Evolutionary conservation across 2,888 invertebrate genomes (phyloP).

Genomic region (Dasysyrphus tricinctus): DNA sequence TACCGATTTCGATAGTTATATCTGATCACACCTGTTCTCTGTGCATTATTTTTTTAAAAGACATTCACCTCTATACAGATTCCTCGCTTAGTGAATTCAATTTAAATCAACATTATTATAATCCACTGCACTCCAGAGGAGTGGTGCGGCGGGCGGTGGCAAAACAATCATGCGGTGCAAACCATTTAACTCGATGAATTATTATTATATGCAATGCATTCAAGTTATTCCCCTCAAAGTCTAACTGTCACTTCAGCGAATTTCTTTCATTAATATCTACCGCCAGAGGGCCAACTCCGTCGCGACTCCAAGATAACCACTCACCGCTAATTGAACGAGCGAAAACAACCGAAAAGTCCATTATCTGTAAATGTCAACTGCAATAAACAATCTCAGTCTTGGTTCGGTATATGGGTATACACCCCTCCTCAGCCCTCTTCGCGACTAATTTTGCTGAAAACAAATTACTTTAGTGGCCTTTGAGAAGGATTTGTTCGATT

Average conservation of each 20-base stretch:
- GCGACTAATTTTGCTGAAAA: constrained; percentile 19
- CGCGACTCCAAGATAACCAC: constrained; percentile 41
- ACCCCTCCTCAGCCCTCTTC: background rate
- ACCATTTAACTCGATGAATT: constrained; percentile 53
- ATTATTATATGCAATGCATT: constrained; percentile 45
- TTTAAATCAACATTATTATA: constrained; percentile 12
- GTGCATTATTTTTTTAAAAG: background rate
- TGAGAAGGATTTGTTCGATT: constrained; percentile 50
- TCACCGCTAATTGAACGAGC: constrained; percentile 73
- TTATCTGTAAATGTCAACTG: constrained; percentile 74
- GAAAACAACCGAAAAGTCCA: constrained; percentile 74
- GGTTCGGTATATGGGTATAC: background rate
- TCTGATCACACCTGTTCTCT: constrained; percentile 35
- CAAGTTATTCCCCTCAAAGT: constrained; percentile 67
- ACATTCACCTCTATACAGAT: constrained; percentile 21
- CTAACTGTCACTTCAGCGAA: constrained; percentile 69
- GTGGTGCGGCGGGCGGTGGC: background rate
- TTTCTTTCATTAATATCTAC: constrained; percentile 61
- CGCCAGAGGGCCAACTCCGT: constrained; percentile 30
- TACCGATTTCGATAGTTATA: constrained; percentile 20
- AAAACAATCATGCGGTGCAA: background rate
- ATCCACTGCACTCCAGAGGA: background rate
- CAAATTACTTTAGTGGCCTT: constrained; percentile 57
- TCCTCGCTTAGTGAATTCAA: constrained; percentile 10
- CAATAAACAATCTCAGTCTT: constrained; percentile 65